Conservation (phyloP, 2,888 invertebrate species). For the Aleiodes leptofemur region DNA sequence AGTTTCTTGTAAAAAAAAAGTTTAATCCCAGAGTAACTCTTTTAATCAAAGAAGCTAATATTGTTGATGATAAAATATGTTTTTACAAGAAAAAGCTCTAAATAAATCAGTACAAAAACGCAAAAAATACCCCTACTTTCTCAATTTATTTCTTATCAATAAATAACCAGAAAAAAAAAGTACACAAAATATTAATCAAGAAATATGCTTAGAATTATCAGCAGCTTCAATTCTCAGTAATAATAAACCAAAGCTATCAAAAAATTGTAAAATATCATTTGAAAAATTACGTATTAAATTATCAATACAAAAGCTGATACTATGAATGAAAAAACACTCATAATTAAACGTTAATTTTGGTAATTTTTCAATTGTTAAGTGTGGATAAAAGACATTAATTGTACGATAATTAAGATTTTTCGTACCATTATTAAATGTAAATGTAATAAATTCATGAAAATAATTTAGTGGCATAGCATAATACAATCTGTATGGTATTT, state of each 20-base stretch:
- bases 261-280: constrained; percentile 73
- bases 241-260: constrained; percentile 77
- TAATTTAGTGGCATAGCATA: constrained; percentile 84
- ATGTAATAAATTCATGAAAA: constrained; percentile 77
- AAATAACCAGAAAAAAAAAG: constrained; percentile 9
- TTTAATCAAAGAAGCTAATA: too few species aligned
- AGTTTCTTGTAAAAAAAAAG: constrained; percentile 21
- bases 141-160: constrained; percentile 1
- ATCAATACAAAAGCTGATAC: constrained; percentile 57
- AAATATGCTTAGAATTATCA: constrained; percentile 47
- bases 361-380: constrained; percentile 85
- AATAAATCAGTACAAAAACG: constrained; percentile 9
- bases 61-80: too few species aligned
- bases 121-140: background rate
- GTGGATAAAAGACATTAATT: constrained; percentile 83
- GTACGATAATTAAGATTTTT: constrained; percentile 76
- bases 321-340: constrained; percentile 62
- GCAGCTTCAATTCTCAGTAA: constrained; percentile 75
- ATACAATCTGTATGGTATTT: constrained; percentile 81
- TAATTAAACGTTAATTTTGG: constrained; percentile 77
- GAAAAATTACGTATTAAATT: constrained; percentile 70
- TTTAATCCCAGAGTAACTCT: background rate
- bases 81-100: background rate
- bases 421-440: constrained; percentile 64
- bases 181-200: constrained; percentile 38